Conservation (phyloP, 2,797 vertebrate species). For the Pseudopleuronectes americanus region DNA sequence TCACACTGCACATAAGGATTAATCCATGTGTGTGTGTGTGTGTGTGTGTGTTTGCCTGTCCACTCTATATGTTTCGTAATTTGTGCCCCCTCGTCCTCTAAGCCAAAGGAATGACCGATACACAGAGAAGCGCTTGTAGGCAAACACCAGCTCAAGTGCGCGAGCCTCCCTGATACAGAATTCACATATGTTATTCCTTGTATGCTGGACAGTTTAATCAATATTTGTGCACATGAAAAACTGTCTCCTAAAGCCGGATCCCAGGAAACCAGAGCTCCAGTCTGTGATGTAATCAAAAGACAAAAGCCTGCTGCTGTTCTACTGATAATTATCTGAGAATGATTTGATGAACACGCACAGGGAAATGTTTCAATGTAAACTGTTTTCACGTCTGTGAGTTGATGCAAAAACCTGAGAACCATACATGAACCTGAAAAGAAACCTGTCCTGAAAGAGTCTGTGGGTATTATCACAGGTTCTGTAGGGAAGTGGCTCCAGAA, state of each 20-base stretch:
- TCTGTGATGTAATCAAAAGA: conserved; percentile 72
- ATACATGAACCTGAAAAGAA: neutral
- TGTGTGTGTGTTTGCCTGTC: conserved; percentile 62
- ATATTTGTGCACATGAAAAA: conserved; percentile 74
- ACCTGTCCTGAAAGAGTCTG: neutral
- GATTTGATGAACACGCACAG: conserved; percentile 27
- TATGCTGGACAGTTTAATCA: conserved; percentile 71
- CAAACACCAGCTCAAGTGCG: conserved; percentile 44
- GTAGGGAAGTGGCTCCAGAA: neutral
- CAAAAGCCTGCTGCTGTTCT: conserved; percentile 31
- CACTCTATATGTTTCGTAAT: neutral
- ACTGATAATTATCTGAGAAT: conserved; percentile 42
- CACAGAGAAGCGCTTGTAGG: conserved; percentile 31
- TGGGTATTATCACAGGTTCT: neutral
- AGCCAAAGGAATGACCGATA: neutral
- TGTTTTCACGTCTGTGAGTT: neutral
- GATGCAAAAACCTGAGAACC: neutral
- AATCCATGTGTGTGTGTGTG: conserved; percentile 44
- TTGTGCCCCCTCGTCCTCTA: neutral
- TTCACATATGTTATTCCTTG: conserved; percentile 65
- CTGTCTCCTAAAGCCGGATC: conserved; percentile 65
- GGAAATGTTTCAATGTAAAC: conserved; percentile 23
- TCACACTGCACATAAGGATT: no score
- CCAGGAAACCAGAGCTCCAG: conserved; percentile 38
- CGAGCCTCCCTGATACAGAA: conserved; percentile 55